Base-by-base conservation (phyloP, 2,888 invertebrate species). In the Crossocerus cetratus region DNA sequence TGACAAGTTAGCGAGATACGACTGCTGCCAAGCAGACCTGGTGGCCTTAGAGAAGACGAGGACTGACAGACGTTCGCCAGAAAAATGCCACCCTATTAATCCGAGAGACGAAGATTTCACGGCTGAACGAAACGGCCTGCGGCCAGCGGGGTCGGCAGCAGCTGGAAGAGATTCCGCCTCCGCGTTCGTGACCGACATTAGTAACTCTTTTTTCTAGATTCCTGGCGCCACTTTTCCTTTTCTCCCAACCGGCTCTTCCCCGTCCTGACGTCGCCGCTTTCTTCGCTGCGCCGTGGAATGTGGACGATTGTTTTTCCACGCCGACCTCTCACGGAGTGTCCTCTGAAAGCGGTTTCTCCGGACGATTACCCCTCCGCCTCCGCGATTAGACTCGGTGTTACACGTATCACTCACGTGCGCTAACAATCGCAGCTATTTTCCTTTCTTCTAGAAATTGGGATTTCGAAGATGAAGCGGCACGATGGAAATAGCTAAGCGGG, bases 121-220 rank as follows among this genome's bases (percentile, higher is more conserved):
- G 76, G 74, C 43, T 59, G 73, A 70, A 58, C 57, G 65, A 73
- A n/a, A n/a, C 61, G 65, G 61, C 72, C 32, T 32, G 32, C 66
- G 70, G 64, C 64, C 59, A 75, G 60, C 69, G 74, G 78, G 72
- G 74, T 78, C 63, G 62, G 69, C 72, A 65, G 69, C 76, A 80
- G 78, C 80, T 80, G 81, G 74, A 75, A 66, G 63, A 77, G 80
- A 82, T 82, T 80, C 76, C 73, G 70, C 65, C 65, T 66, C 32
- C 56, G 65, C 64, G 80, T 82, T 82, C 82, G 82, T 82, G 82
- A 82, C 82, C 76, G 78, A 82, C 82, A 82, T 82, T 78, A 80
- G 80, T 82, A 82, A 82, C 78, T 76, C 77, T 80, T 80, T 78
- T 74, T 73, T 73, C 56, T 54, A 55, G 49, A 60, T 65, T 63